Evolutionary conservation across 2,113 vertebrate species (phyloP).

Genomic region (Cepphus grylle): DNA sequence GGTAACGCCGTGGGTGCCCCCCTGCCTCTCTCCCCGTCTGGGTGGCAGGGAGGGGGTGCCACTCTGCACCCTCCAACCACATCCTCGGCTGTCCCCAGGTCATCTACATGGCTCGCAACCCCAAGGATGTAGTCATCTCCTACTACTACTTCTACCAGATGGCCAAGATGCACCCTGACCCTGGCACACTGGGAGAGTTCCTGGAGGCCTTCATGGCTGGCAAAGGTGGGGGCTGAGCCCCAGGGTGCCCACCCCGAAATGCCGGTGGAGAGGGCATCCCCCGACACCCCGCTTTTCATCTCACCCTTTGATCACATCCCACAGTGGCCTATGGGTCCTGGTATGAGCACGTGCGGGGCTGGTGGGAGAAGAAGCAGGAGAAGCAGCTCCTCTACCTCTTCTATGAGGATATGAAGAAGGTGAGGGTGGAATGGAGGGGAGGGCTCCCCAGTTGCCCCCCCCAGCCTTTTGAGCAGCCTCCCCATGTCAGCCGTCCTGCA

Average conservation of each 20-base stretch:
- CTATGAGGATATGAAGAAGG: conserved; percentile 84
- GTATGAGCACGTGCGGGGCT: conserved; percentile 79
- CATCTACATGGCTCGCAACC: conserved; percentile 77
- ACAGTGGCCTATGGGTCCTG: conserved; percentile 79
- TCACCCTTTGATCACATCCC: neutral
- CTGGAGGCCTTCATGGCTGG: conserved; percentile 74
- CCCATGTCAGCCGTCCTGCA: neutral
- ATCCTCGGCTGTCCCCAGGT: conserved; percentile 48
- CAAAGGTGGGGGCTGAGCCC: conserved; percentile 30
- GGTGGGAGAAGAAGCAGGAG: conserved; percentile 81
- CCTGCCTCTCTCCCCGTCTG: accelerated
- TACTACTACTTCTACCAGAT: conserved; percentile 81
- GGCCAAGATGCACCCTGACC: conserved; percentile 70
- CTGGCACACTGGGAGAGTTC: conserved; percentile 73
- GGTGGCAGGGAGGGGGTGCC: neutral
- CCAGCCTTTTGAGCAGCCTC: neutral
- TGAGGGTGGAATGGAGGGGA: conserved; percentile 34
- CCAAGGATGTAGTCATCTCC: conserved; percentile 78
- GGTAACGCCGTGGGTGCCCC: conserved; percentile 14
- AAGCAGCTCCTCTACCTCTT: conserved; percentile 79
- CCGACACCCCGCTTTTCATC: accelerated
- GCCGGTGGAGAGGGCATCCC: accelerated
- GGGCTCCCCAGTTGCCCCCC: accelerated
- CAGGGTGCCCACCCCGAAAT: neutral
- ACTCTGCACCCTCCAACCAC: neutral